Evolutionary conservation across 2,797 vertebrate species (phyloP).

Genomic region (Gouania willdenowi): DNA sequence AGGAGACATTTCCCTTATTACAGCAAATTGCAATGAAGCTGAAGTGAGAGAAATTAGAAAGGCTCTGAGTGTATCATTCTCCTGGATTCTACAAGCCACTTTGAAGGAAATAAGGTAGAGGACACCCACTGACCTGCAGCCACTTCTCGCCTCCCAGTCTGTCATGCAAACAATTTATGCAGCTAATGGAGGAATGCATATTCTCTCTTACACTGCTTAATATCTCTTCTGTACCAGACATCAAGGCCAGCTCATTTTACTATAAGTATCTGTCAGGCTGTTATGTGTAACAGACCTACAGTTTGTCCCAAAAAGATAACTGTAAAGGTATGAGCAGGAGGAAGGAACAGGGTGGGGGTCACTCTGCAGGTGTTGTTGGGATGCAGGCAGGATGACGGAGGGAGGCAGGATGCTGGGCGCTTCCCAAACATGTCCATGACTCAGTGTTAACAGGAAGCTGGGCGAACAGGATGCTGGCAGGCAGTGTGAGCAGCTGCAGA

Average conservation of each 20-base stretch:
- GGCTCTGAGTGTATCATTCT: constrained; percentile 31
- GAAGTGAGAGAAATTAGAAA: constrained; percentile 28
- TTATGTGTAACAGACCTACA: constrained; percentile 7
- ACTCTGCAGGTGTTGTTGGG: constrained; percentile 47
- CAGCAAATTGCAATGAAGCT: constrained; percentile 27
- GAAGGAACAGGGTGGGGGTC: constrained; percentile 31
- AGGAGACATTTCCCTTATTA: constrained; percentile 46
- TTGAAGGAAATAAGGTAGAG: constrained; percentile 63
- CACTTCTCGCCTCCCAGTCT: constrained; percentile 46
- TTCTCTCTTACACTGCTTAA: constrained; percentile 42
- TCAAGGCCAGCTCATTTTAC: constrained; percentile 26
- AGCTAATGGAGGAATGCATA: constrained; percentile 51
- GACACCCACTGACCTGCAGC: constrained; percentile 60
- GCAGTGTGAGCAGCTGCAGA: background rate
- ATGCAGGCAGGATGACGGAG: background rate
- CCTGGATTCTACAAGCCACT: constrained; percentile 36
- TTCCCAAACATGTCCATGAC: constrained; percentile 26
- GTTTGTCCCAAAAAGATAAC: constrained; percentile 28
- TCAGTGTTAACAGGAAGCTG: constrained; percentile 55
- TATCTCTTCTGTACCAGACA: constrained; percentile 30
- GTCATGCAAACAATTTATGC: constrained; percentile 63
- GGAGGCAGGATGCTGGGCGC: constrained; percentile 8
- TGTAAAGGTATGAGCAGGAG: constrained; percentile 44
- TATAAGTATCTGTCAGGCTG: constrained; percentile 20
- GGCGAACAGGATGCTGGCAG: constrained; percentile 6